Base-by-base conservation (phyloP, 2,797 vertebrate species). In the Parotocinclus haroldoi region DNA sequence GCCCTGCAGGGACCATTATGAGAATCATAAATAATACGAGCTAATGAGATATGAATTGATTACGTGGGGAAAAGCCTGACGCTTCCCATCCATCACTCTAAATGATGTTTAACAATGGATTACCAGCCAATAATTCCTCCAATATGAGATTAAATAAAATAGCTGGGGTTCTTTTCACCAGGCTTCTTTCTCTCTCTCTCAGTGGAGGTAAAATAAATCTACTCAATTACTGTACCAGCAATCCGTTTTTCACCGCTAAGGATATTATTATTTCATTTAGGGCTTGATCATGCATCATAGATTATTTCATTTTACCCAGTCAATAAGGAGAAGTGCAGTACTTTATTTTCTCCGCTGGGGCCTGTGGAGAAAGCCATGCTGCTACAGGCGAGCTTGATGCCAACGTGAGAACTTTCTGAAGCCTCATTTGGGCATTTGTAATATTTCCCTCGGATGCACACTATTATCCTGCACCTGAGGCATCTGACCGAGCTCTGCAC, bases 251-350 rank as follows among this genome's bases (percentile, higher is more conserved):
- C 94, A 93, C 92, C 86, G 86, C 92, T 95, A 93, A 94, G 89
- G 92, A 93, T 93, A 95, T 95, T 97, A 96, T 96, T 97, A 96
- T 96, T 98, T 96, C 91, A 91, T 95, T 98, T 95, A 92, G 91
- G 89, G 89, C 90, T 92, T 94, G 93, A 93, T 96, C 91, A 93
- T 91, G 91, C 92, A 95, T 95, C 92, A 93, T 89, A 93, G 92
- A 93, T 92, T 92, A 94, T 93, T 95, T 95, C 93, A 94, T 95
- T 96, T 93, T 88, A 87, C 88, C 90, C 92, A 94, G 92, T 98
- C 95, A 93, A 93, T 93, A 93, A 87, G 82, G 92, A 92, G 92
- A 92, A 93, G 89, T 85, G 84, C 90, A 89, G 91, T 88, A 86
- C 92, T 94, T 94, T 93, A 93, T 91, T 92, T 81, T 81, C 85